Conservation (phyloP, 2,888 invertebrate species). For the Empis stercorea region DNA sequence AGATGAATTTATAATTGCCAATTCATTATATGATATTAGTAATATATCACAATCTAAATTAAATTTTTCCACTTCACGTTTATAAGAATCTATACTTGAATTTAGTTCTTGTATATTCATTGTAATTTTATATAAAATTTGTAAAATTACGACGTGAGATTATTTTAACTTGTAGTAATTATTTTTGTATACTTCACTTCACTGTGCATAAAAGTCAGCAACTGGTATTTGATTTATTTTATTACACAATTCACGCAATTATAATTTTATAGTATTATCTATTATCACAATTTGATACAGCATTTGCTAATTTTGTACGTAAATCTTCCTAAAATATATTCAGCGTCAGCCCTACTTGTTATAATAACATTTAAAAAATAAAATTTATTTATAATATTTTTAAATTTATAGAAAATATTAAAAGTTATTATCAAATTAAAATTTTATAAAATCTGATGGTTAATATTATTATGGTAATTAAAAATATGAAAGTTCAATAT, state of each 20-base stretch:
- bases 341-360: slow-evolving; percentile 25
- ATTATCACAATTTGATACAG: slow-evolving; percentile 17
- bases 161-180: slow-evolving; percentile 20
- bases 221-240: slow-evolving; percentile 24
- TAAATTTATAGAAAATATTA: no score
- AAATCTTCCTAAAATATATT: slow-evolving; percentile 28
- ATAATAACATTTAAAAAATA: slow-evolving; percentile 9
- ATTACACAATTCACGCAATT: slow-evolving; percentile 25
- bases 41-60: slow-evolving; percentile 10
- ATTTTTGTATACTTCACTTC: slow-evolving; percentile 30
- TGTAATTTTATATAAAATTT: slow-evolving; percentile 3
- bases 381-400: not conserved
- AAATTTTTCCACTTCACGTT: slow-evolving; percentile 8
- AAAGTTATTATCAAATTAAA: no score
- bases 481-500: no score
- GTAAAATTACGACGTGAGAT: not conserved
- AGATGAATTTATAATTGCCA: not conserved
- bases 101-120: slow-evolving; percentile 4
- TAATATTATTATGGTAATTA: no score
- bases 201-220: slow-evolving; percentile 27
- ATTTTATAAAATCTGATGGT: no score
- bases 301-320: slow-evolving; percentile 24
- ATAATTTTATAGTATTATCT: slow-evolving; percentile 24
- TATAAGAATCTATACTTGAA: slow-evolving; percentile 36
- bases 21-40: slow-evolving; percentile 10